Evolutionary conservation across 2,113 vertebrate genomes (phyloP).

Genomic region (Salvelinus sp.): DNA sequence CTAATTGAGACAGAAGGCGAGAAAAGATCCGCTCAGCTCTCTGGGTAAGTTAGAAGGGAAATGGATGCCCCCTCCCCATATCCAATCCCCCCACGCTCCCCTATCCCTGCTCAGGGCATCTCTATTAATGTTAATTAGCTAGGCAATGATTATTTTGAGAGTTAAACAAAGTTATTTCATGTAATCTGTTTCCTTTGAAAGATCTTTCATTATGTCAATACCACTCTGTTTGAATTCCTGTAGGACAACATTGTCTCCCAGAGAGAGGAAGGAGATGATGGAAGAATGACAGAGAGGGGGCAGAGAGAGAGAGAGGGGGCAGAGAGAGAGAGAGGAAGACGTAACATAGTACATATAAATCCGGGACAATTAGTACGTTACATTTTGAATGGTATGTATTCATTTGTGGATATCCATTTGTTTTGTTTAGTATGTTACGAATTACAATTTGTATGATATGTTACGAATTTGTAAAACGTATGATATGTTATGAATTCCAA

Average conservation of each 20-base stretch:
- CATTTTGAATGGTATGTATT: too few relatives aligned
- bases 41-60: constrained; percentile 57
- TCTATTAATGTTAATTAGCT: constrained; percentile 85
- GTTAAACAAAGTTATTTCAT: constrained; percentile 87
- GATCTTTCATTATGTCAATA: constrained; percentile 88
- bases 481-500: too few relatives aligned
- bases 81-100: constrained; percentile 36
- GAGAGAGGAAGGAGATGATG: constrained; percentile 44
- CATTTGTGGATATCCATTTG: too few relatives aligned
- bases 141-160: constrained; percentile 87
- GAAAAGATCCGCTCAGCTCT: constrained; percentile 60
- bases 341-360: too few relatives aligned
- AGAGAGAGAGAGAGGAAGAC: too few relatives aligned
- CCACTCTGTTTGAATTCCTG: constrained; percentile 81
- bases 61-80: constrained; percentile 42
- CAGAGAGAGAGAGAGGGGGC: too few relatives aligned
- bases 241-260: constrained; percentile 60
- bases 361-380: too few relatives aligned
- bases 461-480: too few relatives aligned
- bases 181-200: constrained; percentile 86
- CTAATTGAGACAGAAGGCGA: constrained; percentile 69
- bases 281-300: constrained; percentile 66
- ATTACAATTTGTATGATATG: too few relatives aligned
- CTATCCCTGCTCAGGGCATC: constrained; percentile 64
- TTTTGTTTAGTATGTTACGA: too few relatives aligned